phyloP scores from a whole-genome alignment of 2,113 vertebrate species.

The Gymnobelideus leadbeateri region DNA sequence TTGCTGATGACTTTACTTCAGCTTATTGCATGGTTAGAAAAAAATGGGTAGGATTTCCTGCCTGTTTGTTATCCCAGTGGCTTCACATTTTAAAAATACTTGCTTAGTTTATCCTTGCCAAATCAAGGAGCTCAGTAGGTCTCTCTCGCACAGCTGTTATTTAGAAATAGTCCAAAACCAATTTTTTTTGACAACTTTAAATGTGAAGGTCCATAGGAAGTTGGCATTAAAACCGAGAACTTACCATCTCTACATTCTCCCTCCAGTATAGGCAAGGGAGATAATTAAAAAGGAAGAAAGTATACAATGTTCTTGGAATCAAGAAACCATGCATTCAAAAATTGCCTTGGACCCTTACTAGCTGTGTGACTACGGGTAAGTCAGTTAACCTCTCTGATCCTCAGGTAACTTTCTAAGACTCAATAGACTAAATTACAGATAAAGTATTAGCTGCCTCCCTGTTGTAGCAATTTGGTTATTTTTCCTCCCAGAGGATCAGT shows the following conservation, averaged over 20 bases:
- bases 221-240: conserved; percentile 37
- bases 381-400: background rate
- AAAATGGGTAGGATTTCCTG: conserved; percentile 71
- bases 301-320: background rate
- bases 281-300: background rate
- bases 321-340: background rate
- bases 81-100: conserved; percentile 75
- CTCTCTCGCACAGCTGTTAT: conserved; percentile 60
- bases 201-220: conserved; percentile 29
- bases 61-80: conserved; percentile 54
- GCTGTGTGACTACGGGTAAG: background rate
- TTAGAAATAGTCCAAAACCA: conserved; percentile 59
- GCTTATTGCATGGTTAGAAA: conserved; percentile 68
- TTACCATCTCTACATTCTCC: conserved; percentile 16
- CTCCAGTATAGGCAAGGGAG: background rate
- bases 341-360: background rate
- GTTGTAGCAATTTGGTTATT: background rate
- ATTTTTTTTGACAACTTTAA: conserved; percentile 53
- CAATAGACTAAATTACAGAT: background rate
- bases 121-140: conserved; percentile 50
- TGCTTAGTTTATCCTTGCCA: conserved; percentile 50
- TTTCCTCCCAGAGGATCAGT: background rate
- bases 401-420: background rate
- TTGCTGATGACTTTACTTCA: conserved; percentile 71
- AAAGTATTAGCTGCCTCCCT: background rate